Evolutionary conservation across 2,797 vertebrate genomes (phyloP).

Genomic region (Orestias chungarensis): DNA sequence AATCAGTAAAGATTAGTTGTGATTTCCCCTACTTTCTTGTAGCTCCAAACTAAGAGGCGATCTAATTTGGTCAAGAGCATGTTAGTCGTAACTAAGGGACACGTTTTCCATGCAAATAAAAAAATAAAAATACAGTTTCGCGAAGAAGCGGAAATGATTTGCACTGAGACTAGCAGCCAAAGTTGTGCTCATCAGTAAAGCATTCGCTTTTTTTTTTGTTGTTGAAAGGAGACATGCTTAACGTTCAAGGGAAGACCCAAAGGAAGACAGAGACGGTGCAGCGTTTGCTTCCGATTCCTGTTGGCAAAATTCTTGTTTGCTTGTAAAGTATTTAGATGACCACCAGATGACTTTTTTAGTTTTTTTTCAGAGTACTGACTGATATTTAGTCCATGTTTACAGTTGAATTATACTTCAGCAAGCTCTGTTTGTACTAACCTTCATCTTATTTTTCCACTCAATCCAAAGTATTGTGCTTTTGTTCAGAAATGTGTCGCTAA

Average conservation of each 20-base stretch:
- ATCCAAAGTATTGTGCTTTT: not conserved
- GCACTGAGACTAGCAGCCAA: conserved; percentile 1
- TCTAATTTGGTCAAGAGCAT: conserved; percentile 2
- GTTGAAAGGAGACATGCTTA: not conserved
- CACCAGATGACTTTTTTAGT: not conserved
- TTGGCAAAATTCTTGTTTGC: not conserved
- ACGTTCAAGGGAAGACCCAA: not conserved
- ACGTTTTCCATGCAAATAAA: not conserved
- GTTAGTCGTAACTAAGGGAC: no score
- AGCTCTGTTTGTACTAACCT: not conserved
- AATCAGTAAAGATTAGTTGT: not conserved
- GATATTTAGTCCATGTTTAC: not conserved
- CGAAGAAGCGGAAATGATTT: not conserved
- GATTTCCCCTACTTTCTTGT: not conserved
- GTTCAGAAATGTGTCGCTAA: not conserved
- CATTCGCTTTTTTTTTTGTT: not conserved
- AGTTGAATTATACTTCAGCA: not conserved
- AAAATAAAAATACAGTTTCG: not conserved
- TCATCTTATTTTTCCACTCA: not conserved
- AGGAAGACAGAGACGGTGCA: not conserved
- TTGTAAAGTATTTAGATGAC: not conserved
- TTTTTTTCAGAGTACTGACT: not conserved
- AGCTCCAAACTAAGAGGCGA: not conserved
- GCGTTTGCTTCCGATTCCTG: not conserved
- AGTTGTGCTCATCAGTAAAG: not conserved